Evolutionary conservation across 2,888 invertebrate genomes (phyloP), one percentile per base, ranked within the genome.

Genomic region (Anoncus sp.): DNA sequence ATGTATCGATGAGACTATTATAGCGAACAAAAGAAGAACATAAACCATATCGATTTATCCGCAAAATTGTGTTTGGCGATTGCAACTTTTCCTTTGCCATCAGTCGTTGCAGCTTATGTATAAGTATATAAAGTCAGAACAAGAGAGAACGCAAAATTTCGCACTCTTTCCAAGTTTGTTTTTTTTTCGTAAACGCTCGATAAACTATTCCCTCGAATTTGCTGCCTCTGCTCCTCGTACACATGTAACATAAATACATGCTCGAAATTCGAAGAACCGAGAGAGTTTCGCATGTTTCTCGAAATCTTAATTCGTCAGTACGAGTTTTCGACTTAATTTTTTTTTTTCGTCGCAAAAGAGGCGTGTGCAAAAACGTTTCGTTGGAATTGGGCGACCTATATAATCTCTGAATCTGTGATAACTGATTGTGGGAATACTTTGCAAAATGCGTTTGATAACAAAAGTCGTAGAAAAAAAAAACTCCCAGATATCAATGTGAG

Each of bases 121-220:
- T 53, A 53, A 2, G 7, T 38, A 38, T 38, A 38, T 12, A 2
- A 38, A 12, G 38, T 38, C 10, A 10, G 5, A 10, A 10, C 38
- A 53, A 53, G 35, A 14, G 16, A 14, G 35, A 53, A 38, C 22
- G n/a, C 45, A 27, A 31, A 47, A 27, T 38, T 70, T 70, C 14
- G 24, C 38, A 18, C 49, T 49, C 51, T 22, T 35, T 18, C 10
- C 12, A 27, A 63, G 51, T 45, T 69, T 67, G 14, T 20, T 63
- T 72, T 62, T 71, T 62, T 69, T 66, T 71, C 20, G 27, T 71
- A 66, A 67, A 71, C 66, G 55, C 47, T 55, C 60, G 43, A 75
- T 78, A 70, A 75, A 66, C 47, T 45, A 22, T 71, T 71, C 47
- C n/a, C 24, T 27, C 45, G 60, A 53, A 40, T 66, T 49, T 14